Evolutionary conservation across 2,113 vertebrate genomes (phyloP), one percentile per base, ranked within the genome.

Genomic region (Zeus faber): DNA sequence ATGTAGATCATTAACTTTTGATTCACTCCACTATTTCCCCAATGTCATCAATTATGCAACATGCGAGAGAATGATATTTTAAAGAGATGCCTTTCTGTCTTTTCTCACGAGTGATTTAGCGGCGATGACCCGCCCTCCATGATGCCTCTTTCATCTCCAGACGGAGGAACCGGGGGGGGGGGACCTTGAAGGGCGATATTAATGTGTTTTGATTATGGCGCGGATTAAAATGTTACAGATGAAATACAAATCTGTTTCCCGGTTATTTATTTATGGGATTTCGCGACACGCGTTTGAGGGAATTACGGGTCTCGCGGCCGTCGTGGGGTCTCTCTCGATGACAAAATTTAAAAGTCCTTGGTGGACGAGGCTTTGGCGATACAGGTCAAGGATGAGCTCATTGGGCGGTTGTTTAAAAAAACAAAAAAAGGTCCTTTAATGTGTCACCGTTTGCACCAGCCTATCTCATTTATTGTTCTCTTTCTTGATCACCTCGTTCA

Each of bases 1-100:
- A 81, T 73, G 60, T 62, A 62, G 65, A 63, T 76, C 59, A 80
- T 80, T 76, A 81, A 74, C 43, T 67, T 81, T 65, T 67, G 50
- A 78, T 79, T 72, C 54, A 51, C 39, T 56, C 67, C 49, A 67
- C 11, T 59, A 53, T 69, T 75, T 70, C 51, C 43, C 23, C 35
- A 27, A 11, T 57, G 41, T 72, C 63, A 81, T 84, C 48, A 75
- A 64, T 77, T 65, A 74, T 79, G 54, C 46, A 73, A 61, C 51
- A 58, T 22, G 65, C 1, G n/a, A 27, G 56, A 49, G 16, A 24
- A 48, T 33, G 55, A 70, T 75, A 67, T 75, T 63, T 63, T 52
- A 45, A 54, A 58, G 29, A 9, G 55, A 40, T 49, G 35, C 49
- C 22, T 31, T 43, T 31, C 56, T 27, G 53, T 70, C 56, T 61